Evolutionary conservation across 2,888 invertebrate genomes (phyloP).

Genomic region (Ophion ventricosus): DNA sequence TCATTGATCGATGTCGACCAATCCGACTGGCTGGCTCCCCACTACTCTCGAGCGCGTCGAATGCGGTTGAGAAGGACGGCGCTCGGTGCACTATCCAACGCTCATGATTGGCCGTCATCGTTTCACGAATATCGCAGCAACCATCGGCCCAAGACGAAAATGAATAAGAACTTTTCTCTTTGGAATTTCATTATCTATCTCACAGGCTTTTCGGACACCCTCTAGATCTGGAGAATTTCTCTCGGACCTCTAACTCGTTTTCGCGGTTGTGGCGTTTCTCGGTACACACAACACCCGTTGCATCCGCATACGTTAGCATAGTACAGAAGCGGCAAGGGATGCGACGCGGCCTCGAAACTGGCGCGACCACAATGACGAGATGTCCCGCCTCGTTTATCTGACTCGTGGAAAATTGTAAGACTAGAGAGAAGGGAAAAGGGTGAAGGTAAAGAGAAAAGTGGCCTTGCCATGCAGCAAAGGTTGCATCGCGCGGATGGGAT

Average conservation of each 20-base stretch:
- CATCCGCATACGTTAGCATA: conserved; percentile 60
- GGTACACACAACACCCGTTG: conserved; percentile 58
- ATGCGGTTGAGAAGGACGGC: too few species aligned
- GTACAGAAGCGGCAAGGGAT: neutral
- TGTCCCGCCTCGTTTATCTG: conserved; percentile 58
- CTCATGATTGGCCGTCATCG: too few species aligned
- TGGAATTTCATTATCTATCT: too few species aligned
- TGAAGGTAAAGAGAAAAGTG: conserved; percentile 13
- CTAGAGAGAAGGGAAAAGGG: conserved; percentile 17
- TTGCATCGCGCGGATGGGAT: conserved; percentile 17
- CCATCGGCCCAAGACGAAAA: too few species aligned
- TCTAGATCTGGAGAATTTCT: neutral
- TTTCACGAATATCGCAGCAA: too few species aligned
- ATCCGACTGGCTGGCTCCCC: neutral
- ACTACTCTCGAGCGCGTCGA: too few species aligned
- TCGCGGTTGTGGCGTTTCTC: conserved; percentile 38
- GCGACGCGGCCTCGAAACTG: conserved; percentile 25
- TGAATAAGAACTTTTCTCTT: too few species aligned
- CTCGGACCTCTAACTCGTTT: neutral
- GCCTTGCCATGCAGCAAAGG: neutral
- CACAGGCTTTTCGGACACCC: neutral
- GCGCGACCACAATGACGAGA: conserved; percentile 50
- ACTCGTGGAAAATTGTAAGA: conserved; percentile 57
- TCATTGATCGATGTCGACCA: neutral
- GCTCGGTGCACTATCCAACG: too few species aligned